Evolutionary conservation across 1,140 invertebrate genomes (phyloP), one percentile per base, ranked within the genome.

Genomic region (Drosophila tani): DNA sequence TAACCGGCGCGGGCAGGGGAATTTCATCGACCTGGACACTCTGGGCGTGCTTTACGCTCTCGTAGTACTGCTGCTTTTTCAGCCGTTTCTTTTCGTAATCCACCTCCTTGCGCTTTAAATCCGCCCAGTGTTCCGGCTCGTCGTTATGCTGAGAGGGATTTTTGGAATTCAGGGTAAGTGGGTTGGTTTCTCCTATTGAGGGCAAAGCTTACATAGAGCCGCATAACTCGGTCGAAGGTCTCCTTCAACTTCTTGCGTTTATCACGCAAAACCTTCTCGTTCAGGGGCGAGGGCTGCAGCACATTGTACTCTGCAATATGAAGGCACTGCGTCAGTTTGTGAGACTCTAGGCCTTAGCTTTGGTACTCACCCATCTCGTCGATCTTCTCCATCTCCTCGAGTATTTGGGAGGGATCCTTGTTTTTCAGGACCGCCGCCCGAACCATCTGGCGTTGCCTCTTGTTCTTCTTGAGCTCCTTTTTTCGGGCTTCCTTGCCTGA

Each of bases 401-500:
- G 95, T 59, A 99, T 96, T 93, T 98, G 97, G 64, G 96, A 94
- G 9, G 98, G 98, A 95, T 99, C 98, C 95, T 99, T 99, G 92
- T 98, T 98, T 95, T 99, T 99, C 1, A 99, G 94, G n/a, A 99
- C 98, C 60, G 98, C 98, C 65, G 98, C 97, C 86, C 98, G 94
- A 3, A 99, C 99, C 94, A 99, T 95, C 94, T 99, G 97, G 53
- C 98, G 94, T 93, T 99, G 98, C 82, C 98, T 97, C 93, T 99
- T 99, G 93, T 99, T 99, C 94, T 99, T 99, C 93, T 99, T 99
- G 17, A 99, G 93, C 93, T 99, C 98, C 93, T 98, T 98, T 93
- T 99, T 99, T 70, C 98, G 95, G 15, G 98, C 98, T 93, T 99
- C 98, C 94, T 99, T 99, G 91, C 98, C 98, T 98, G 79, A 49